Base-by-base conservation (phyloP, 2,113 vertebrate species). In the Myotis yumanensis region DNA sequence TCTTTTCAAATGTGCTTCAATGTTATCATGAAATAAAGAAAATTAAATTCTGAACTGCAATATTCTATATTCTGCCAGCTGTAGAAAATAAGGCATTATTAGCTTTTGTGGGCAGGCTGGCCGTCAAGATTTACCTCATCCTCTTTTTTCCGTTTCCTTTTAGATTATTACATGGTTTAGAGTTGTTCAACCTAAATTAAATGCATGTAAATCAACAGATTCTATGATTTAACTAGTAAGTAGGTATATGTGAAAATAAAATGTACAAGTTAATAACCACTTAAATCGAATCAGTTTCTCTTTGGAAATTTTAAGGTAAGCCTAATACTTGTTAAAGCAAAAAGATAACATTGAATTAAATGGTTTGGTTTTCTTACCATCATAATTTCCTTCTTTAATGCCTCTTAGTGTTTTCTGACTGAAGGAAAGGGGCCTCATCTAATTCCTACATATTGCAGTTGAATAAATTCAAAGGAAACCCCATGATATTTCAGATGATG, bases 1-100 rank as follows among this genome's bases (percentile, higher is more conserved):
- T 97, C 20, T 86, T 75, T 93, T 96, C 92, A 96, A 93, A 90
- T 91, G 91, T 88, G 96, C n/a, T 54, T 95, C n/a, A 66, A 46
- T 15, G 37, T 64, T 95, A 94, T 68, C 77, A 96, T 9, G 30
- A 91, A 97, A 79, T 88, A 96, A 92, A 82, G 94, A 96, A 93
- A 94, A 93, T 52, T 46, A 90, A 94, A 94, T 40, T 94, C 28
- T 59, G 40, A 97, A 92, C 88, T 64, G 35, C 48, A 97, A 52
- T 90, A 89, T 72, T 86, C 80, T 91, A 1, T 86, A 77, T 80
- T 80, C 59, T 86, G 18, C 51, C 18, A 93, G 23, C 28, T 76
- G 17, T 32, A 88, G 66, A 71, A 93, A 91, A 79, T 52, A 86
- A 89, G 64, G 15, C 20, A 79, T 35, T 89, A 91, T 85, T 92